Evolutionary conservation across 2,888 invertebrate genomes (phyloP), one percentile per base, ranked within the genome.

Genomic region (Osmoderma eremita): DNA sequence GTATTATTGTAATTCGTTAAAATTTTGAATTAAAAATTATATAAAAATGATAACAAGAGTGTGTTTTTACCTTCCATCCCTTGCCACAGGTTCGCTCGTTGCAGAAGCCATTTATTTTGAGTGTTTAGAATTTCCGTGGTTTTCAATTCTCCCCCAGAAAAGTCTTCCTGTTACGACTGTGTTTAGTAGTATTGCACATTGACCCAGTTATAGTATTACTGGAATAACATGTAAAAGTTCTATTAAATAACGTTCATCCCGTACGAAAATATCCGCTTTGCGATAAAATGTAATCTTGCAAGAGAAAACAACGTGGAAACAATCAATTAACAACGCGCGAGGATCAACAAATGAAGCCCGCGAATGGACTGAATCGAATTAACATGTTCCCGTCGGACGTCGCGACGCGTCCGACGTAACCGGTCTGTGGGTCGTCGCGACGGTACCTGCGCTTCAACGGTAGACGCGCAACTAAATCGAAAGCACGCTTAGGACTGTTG

Each of bases 391-490:
- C 30, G 42, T 38, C n/a, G 22, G 63, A 50, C 61, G 56, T 66
- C 56, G 63, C 65, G 65, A 36, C 30, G 58, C 58, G 53, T 48
- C 58, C 36, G 45, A 61, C 58, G 58, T 61, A 45, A 48, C 48
- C 45, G 30, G 13, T 30, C 24, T 42, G 45, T 39, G 3, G 51
- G 61, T 72, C 74, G 75, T 74, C 74, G 73, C 74, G 74, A 72
- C 74, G 72, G 67, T 72, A 67, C 71, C 71, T 69, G 72, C 74
- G 69, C 70, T 69, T 58, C 72, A 68, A 74, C 72, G 73, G 75
- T 73, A 74, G 74, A 72, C 74, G 74, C 74, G 74, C 75, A 74
- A 75, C 75, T 75, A 72, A 72, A 73, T 62, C 64, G 69, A 72
- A 69, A 69, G 71, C 56, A 48, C 58, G 17, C 58, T 58, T 61